These are phyloP conservation scores for Plebejus melissa DNA, from an alignment of 2,888 invertebrate genomes.

Conservation along the genomic window DNA sequence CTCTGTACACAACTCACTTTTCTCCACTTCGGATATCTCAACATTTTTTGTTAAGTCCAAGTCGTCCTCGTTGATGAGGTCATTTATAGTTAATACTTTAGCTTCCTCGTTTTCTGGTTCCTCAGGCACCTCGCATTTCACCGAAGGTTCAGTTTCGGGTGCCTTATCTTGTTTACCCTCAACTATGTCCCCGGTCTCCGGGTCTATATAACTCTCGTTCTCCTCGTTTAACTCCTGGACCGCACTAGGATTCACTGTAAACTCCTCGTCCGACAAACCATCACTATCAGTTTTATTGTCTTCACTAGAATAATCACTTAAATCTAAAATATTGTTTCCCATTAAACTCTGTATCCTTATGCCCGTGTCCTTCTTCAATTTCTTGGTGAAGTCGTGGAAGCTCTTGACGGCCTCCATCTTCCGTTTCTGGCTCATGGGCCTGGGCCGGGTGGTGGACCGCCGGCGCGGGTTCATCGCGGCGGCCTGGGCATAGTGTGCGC, in stretches of 20 bases:
- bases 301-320: slow-evolving; percentile 73
- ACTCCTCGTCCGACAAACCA: slow-evolving; percentile 73
- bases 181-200: slow-evolving; percentile 72
- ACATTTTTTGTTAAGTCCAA: slow-evolving; percentile 71
- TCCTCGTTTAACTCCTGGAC: slow-evolving; percentile 68
- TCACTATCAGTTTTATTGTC: slow-evolving; percentile 68
- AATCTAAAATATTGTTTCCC: slow-evolving; percentile 70
- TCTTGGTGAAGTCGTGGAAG: slow-evolving; percentile 75
- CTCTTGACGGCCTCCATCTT: slow-evolving; percentile 75
- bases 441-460: slow-evolving; percentile 56
- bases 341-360: slow-evolving; percentile 71
- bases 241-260: slow-evolving; percentile 70
- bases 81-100: slow-evolving; percentile 72
- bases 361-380: slow-evolving; percentile 74
- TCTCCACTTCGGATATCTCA: slow-evolving; percentile 70
- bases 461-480: slow-evolving; percentile 67
- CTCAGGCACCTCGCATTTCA: slow-evolving; percentile 33
- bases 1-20: slow-evolving; percentile 65
- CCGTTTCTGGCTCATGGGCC: slow-evolving; percentile 71
- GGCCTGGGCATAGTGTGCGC: slow-evolving; percentile 69
- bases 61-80: slow-evolving; percentile 70
- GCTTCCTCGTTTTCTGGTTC: slow-evolving; percentile 42
- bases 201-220: slow-evolving; percentile 73
- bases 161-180: slow-evolving; percentile 46
- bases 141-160: slow-evolving; percentile 38